phyloP scores from a whole-genome alignment of 1,140 invertebrate species.

The Diploscapter pachys region DNA sequence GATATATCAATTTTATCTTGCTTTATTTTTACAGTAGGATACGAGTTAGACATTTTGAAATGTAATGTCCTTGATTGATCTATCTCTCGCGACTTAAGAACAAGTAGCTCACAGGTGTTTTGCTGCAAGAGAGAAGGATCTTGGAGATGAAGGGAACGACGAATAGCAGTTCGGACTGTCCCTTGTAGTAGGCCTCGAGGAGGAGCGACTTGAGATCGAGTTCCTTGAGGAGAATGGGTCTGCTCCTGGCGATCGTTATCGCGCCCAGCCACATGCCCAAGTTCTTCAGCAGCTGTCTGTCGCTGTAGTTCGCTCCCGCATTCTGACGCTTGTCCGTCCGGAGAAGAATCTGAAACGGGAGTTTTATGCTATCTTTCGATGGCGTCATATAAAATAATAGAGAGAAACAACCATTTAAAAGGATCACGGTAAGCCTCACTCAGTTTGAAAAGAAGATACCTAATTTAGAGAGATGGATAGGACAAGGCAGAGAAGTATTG shows the following conservation, averaged over 20 bases:
- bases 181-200: conserved; percentile 96
- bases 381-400: too few species aligned
- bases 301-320: conserved; percentile 94
- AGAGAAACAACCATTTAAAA: too few species aligned
- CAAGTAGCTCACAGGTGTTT: conserved; percentile 70
- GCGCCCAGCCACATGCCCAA: conserved; percentile 98
- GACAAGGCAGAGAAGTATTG: too few species aligned
- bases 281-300: conserved; percentile 92
- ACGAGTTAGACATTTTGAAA: too few species aligned
- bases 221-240: conserved; percentile 77
- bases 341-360: conserved; percentile 70
- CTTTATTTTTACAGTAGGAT: too few species aligned
- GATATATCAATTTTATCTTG: too few species aligned
- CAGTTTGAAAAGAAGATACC: too few species aligned
- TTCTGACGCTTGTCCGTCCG: conserved; percentile 77
- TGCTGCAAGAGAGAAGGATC: conserved; percentile 90
- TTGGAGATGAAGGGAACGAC: conserved; percentile 99
- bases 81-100: neutral
- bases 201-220: conserved; percentile 88
- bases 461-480: too few species aligned
- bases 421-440: too few species aligned
- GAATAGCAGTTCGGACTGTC: conserved; percentile 93
- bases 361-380: too few species aligned
- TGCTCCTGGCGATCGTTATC: conserved; percentile 87
- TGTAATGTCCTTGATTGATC: too few species aligned